These are phyloP conservation scores for Tyrophagus putrescentiae DNA, from an alignment of 1,140 invertebrate genomes.

Conservation along the genomic window DNA sequence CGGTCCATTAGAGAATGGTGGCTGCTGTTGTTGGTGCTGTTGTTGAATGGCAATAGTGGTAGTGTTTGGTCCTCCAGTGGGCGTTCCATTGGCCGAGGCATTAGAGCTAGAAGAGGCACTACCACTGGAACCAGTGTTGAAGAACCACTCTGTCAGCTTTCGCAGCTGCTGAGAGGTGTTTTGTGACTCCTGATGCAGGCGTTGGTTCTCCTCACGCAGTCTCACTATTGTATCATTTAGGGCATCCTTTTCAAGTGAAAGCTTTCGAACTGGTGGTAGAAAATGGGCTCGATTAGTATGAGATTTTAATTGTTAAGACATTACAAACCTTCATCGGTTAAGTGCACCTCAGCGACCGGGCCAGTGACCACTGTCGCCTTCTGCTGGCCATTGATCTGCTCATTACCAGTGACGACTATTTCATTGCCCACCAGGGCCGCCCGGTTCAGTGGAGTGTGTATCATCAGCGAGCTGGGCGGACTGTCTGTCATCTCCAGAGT, in stretches of 20 bases:
- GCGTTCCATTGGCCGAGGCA: background rate
- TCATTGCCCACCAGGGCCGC: background rate
- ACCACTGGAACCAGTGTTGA: slow-evolving; percentile 30
- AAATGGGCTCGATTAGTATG: background rate
- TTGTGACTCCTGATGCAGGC: slow-evolving; percentile 71
- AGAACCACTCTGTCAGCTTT: slow-evolving; percentile 84
- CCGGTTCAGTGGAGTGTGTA: background rate
- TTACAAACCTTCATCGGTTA: slow-evolving; percentile 4
- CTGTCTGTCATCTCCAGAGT: background rate
- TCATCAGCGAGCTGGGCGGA: background rate
- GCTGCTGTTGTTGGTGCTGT: background rate
- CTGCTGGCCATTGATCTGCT: background rate
- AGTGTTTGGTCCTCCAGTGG: no score
- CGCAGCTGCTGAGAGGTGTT: slow-evolving; percentile 71
- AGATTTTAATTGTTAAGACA: background rate
- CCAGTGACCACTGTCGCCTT: no score
- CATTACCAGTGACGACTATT: background rate
- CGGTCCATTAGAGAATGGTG: no score
- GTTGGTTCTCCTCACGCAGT: slow-evolving; percentile 63
- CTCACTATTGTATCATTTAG: slow-evolving; percentile 44
- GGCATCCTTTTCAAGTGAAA: slow-evolving; percentile 29
- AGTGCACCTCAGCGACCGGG: background rate
- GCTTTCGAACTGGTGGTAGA: slow-evolving; percentile 6
- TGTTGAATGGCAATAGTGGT: slow-evolving; percentile 13
- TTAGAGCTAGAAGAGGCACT: background rate